Evolutionary conservation across 2,113 vertebrate species (phyloP).

Genomic region (Toxotes chatareus): DNA sequence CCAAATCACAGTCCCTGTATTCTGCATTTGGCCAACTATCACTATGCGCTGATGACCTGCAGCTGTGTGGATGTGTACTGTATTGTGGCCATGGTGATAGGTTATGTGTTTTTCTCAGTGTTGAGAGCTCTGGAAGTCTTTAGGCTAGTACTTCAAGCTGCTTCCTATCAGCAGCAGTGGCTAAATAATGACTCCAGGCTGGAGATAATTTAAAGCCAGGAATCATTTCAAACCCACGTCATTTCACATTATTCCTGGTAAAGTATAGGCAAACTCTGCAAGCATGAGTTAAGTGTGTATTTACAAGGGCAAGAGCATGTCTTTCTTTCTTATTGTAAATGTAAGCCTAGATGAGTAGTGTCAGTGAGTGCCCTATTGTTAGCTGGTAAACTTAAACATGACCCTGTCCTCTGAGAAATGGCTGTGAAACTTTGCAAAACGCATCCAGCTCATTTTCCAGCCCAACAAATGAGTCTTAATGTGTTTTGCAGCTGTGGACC

Average conservation of each 20-base stretch:
- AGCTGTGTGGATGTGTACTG: constrained; percentile 72
- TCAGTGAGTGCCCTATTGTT: neutral
- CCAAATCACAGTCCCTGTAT: constrained; percentile 30
- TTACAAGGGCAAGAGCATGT: constrained; percentile 13
- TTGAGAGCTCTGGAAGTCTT: constrained; percentile 80
- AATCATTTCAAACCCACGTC: constrained; percentile 72
- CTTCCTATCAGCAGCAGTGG: constrained; percentile 76
- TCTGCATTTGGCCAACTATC: constrained; percentile 39
- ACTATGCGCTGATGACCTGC: constrained; percentile 64
- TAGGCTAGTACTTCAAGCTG: constrained; percentile 62
- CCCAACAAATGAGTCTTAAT: constrained; percentile 85
- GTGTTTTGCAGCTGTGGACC: constrained; percentile 85
- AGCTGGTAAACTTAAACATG: constrained; percentile 2
- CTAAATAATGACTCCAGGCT: constrained; percentile 77
- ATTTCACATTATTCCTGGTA: constrained; percentile 66
- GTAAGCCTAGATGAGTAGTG: constrained; percentile 1
- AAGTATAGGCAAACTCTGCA: constrained; percentile 54
- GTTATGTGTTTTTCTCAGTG: constrained; percentile 69
- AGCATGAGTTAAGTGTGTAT: constrained; percentile 46
- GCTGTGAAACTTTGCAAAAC: constrained; percentile 82
- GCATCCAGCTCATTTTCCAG: constrained; percentile 86
- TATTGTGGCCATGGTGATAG: constrained; percentile 73
- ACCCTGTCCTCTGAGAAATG: constrained; percentile 11
- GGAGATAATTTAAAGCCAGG: constrained; percentile 67
- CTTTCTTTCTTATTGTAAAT: constrained; percentile 18